Evolutionary conservation across 2,888 invertebrate species (phyloP).

Genomic region (Andricus quercusramuli): DNA sequence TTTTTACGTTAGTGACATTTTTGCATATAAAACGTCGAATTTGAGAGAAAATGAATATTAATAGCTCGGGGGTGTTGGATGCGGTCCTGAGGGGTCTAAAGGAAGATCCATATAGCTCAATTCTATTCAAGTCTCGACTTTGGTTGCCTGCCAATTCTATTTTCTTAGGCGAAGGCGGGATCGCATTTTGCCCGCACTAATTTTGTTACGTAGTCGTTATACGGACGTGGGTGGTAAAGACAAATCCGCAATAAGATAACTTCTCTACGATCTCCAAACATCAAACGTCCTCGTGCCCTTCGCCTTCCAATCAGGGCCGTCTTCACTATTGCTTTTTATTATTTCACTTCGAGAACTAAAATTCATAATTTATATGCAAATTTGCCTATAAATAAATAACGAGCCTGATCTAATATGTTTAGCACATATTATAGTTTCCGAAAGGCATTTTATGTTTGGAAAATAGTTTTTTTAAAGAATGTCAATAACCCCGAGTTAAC

Average conservation of each 20-base stretch:
- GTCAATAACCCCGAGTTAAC: background rate
- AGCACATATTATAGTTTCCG: too few relatives aligned
- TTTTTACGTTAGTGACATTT: too few relatives aligned
- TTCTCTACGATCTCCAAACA: slow-evolving; percentile 4
- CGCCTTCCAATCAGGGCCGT: slow-evolving; percentile 26
- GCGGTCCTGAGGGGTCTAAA: slow-evolving; percentile 29
- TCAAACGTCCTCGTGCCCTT: slow-evolving; percentile 20
- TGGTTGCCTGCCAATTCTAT: slow-evolving; percentile 76
- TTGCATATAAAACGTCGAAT: background rate
- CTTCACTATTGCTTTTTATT: background rate
- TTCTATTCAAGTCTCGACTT: slow-evolving; percentile 74
- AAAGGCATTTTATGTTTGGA: too few relatives aligned
- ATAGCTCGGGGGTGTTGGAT: background rate
- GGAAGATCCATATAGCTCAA: slow-evolving; percentile 70
- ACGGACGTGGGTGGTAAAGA: slow-evolving; percentile 44
- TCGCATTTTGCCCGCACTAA: slow-evolving; percentile 75
- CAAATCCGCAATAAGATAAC: slow-evolving; percentile 22
- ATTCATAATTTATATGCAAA: background rate
- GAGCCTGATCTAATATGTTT: too few relatives aligned
- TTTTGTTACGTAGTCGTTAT: slow-evolving; percentile 68
- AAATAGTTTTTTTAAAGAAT: too few relatives aligned
- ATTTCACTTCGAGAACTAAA: background rate
- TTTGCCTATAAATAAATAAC: too few relatives aligned
- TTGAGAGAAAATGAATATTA: background rate
- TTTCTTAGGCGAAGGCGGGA: slow-evolving; percentile 75